A percentile compares a stretch with the other conserved stretches of the same genome.
Evolutionary conservation across 2,888 invertebrate genomes (phyloP).

Genomic region (Drosophila nr. perissopoda): DNA sequence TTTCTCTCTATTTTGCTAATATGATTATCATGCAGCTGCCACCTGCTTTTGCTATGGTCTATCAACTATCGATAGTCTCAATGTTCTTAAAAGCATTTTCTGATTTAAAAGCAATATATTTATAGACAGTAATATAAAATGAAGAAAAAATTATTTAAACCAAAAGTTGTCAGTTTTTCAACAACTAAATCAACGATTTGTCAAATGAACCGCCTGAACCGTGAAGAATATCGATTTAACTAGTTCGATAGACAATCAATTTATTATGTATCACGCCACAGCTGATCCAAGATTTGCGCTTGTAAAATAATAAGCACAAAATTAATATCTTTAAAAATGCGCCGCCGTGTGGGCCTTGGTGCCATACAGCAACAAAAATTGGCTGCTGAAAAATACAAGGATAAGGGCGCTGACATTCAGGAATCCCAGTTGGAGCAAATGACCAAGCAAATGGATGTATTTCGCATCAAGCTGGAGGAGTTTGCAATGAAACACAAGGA

Average conservation of each 20-base stretch:
- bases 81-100: neutral
- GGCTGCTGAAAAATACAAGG: slow-evolving; percentile 95
- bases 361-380: slow-evolving; percentile 95
- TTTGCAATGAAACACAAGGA: slow-evolving; percentile 97
- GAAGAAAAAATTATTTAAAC: neutral
- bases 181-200: neutral
- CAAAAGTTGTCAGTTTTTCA: neutral
- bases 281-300: slow-evolving; percentile 14
- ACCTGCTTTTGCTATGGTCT: neutral
- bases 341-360: slow-evolving; percentile 93
- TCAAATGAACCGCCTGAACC: slow-evolving; percentile 6
- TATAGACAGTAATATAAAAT: neutral
- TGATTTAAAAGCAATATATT: neutral
- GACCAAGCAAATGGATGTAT: slow-evolving; percentile 96
- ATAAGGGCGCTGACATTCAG: slow-evolving; percentile 96
- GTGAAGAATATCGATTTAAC: neutral
- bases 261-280: slow-evolving; percentile 5
- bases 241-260: slow-evolving; percentile 13
- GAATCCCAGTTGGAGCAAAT: slow-evolving; percentile 97
- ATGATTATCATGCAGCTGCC: neutral
- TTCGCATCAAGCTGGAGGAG: slow-evolving; percentile 95
- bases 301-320: slow-evolving; percentile 6
- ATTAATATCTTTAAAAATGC: slow-evolving; percentile 86
- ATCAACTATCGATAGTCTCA: neutral
- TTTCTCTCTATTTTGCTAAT: neutral